Conservation (phyloP, 2,888 invertebrate genomes). For the Entomobrya multifasciata region DNA sequence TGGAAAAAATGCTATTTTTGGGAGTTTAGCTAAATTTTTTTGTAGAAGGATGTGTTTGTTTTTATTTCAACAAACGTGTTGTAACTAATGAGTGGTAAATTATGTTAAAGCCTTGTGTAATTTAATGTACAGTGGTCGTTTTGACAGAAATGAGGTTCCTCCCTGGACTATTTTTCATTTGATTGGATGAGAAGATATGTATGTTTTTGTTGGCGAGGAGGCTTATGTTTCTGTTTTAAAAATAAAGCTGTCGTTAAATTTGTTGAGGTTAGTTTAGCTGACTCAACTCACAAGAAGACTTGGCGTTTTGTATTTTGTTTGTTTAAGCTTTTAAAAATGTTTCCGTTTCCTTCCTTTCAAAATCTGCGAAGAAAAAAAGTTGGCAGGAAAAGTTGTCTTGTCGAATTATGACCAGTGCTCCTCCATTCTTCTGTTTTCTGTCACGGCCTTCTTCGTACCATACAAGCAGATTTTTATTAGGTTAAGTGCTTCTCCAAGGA, state of each 20-base stretch:
- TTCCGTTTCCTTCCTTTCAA: constrained; percentile 25
- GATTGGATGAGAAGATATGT: constrained; percentile 25
- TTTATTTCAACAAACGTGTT: constrained; percentile 35
- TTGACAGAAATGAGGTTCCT: constrained; percentile 32
- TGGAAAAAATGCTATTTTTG: background rate
- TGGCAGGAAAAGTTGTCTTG: constrained; percentile 38
- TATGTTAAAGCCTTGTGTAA: constrained; percentile 32
- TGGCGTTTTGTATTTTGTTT: constrained; percentile 19
- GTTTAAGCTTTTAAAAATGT: constrained; percentile 37
- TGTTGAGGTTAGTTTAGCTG: background rate
- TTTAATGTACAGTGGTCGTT: constrained; percentile 13
- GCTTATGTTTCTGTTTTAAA: too few species aligned
- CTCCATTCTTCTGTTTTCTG: constrained; percentile 40
- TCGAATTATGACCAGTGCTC: constrained; percentile 30
- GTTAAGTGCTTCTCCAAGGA: constrained; percentile 63
- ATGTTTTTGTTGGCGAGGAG: constrained; percentile 16
- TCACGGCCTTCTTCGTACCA: constrained; percentile 7
- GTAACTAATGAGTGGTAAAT: constrained; percentile 26
- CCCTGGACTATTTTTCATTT: constrained; percentile 36
- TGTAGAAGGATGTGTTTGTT: constrained; percentile 28
- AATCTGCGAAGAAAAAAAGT: constrained; percentile 30
- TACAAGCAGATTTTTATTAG: constrained; percentile 38
- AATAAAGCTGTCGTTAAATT: too few species aligned
- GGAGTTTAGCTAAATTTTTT: constrained; percentile 5
- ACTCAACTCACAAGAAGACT: background rate